phyloP scores from a whole-genome alignment of 1,140 invertebrate species.

The Drosophila navojoa region DNA sequence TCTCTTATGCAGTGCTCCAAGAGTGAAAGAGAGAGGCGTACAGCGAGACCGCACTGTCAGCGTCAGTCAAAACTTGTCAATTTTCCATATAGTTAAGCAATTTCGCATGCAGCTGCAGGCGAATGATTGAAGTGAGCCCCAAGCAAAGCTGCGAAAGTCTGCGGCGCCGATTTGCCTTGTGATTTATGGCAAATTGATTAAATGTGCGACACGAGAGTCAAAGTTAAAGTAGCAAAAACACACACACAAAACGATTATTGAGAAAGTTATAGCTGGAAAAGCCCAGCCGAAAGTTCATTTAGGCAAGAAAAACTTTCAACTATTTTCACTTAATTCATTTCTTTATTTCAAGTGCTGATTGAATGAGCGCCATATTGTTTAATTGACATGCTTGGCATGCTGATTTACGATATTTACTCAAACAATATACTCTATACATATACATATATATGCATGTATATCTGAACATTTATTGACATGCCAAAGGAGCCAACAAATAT shows the following conservation, averaged over 20 bases:
- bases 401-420: slow-evolving; percentile 42
- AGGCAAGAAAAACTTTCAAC: not conserved
- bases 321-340: too few species aligned
- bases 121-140: slow-evolving; percentile 1
- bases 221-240: not conserved
- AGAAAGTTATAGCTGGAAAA: not conserved
- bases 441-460: too few species aligned
- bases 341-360: not conserved
- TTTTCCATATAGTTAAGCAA: slow-evolving; percentile 82
- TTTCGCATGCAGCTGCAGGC: slow-evolving; percentile 54
- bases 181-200: slow-evolving; percentile 78
- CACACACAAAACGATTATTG: not conserved
- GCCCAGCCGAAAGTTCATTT: not conserved
- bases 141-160: slow-evolving; percentile 10
- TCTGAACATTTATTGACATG: slow-evolving; percentile 14
- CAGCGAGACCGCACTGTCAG: slow-evolving; percentile 65
- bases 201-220: slow-evolving; percentile 38
- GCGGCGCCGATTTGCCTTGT: slow-evolving; percentile 51
- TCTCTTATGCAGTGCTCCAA: slow-evolving; percentile 62
- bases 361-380: slow-evolving; percentile 13
- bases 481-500: slow-evolving; percentile 19
- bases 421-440: not conserved
- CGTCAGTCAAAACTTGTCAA: slow-evolving; percentile 74
- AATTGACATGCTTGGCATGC: slow-evolving; percentile 26
- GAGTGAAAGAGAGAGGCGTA: not conserved